These are phyloP conservation scores for Alethe diademata DNA, from an alignment of 2,113 vertebrate species.

Conservation along the genomic window DNA sequence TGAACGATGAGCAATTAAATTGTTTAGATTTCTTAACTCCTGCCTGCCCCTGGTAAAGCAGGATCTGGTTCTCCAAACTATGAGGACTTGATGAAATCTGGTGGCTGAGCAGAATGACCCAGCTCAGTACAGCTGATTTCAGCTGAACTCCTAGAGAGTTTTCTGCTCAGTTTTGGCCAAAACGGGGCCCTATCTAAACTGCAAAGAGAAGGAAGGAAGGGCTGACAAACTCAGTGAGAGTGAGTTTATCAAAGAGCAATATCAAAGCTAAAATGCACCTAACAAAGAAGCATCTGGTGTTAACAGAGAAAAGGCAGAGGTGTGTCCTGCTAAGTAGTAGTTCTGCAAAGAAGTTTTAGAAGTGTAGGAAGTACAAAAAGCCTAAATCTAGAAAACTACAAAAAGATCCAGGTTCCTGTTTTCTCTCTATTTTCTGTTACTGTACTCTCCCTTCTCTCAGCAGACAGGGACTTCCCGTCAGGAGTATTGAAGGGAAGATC, in stretches of 20 bases:
- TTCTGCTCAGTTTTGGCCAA: not conserved
- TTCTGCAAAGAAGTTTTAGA: not conserved
- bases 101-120: not conserved
- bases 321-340: not conserved
- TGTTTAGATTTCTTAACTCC: not conserved
- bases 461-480: not conserved
- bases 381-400: not conserved
- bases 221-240: not conserved
- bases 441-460: not conserved
- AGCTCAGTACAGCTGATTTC: not conserved
- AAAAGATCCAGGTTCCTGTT: not conserved
- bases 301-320: not conserved
- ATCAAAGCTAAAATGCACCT: not conserved
- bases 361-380: not conserved
- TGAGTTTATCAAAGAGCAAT: not conserved
- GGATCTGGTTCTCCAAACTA: not conserved
- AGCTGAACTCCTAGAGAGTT: not conserved
- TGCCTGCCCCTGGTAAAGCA: not conserved
- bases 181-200: not conserved
- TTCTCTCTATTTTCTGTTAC: not conserved
- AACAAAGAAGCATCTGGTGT: not conserved
- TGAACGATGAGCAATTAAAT: constrained; percentile 16
- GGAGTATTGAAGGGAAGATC: not conserved
- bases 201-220: not conserved
- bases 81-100: not conserved